Evolutionary conservation across 2,888 invertebrate genomes (phyloP).

Genomic region (Tyria jacobaeae): DNA sequence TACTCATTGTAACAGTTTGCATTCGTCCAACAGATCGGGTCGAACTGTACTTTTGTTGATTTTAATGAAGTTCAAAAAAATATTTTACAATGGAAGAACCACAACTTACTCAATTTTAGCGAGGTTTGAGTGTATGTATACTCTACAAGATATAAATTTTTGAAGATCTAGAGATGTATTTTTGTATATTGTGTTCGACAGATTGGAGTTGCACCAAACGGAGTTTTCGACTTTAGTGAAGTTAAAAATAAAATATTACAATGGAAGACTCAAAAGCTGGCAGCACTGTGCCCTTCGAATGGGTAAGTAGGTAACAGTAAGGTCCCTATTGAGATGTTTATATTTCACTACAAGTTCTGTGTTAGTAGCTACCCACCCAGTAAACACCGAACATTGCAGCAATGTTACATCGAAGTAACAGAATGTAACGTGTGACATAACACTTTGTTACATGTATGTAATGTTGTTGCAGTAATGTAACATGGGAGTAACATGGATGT

Average conservation of each 20-base stretch:
- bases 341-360: neutral
- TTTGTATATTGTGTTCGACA: constrained; percentile 37
- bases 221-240: constrained; percentile 78
- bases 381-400: no score
- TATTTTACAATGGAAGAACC: constrained; percentile 78
- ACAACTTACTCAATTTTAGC: constrained; percentile 72
- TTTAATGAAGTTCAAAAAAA: constrained; percentile 75
- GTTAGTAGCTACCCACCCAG: no score
- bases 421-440: no score
- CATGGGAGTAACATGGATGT: no score
- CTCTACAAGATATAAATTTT: constrained; percentile 2
- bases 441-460: no score
- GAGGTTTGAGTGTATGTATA: constrained; percentile 67
- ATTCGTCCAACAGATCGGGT: constrained; percentile 68
- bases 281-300: constrained; percentile 76
- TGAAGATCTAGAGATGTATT: neutral
- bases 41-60: constrained; percentile 71
- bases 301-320: no score
- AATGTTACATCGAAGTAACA: no score
- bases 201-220: constrained; percentile 74
- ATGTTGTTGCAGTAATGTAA: no score
- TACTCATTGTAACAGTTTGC: constrained; percentile 18
- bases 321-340: neutral
- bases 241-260: constrained; percentile 82
- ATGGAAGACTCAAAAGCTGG: constrained; percentile 82